A percentile compares a stretch with the other conserved stretches of the same genome.
Conservation (phyloP, 2,888 invertebrate genomes). For the Ormyrus thymus region DNA sequence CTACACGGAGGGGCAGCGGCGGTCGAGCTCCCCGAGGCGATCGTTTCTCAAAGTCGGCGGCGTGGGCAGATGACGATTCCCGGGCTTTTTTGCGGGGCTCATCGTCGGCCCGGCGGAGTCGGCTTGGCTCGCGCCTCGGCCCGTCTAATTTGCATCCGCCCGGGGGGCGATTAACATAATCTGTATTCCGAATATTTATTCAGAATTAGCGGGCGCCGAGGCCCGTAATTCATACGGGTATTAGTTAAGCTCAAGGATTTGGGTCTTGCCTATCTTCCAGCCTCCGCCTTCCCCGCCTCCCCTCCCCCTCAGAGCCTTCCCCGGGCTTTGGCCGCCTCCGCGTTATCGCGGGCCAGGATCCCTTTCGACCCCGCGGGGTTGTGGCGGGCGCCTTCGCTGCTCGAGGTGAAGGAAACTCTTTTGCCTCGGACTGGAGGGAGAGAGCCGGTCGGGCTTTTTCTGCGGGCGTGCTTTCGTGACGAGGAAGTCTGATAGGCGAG, state of each 20-base stretch:
- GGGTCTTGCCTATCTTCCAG: slow-evolving; percentile 66
- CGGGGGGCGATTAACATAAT: slow-evolving; percentile 72
- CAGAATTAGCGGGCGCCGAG: slow-evolving; percentile 71
- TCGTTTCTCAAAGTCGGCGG: slow-evolving; percentile 40
- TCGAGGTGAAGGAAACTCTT: not conserved
- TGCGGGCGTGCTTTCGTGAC: slow-evolving; percentile 19
- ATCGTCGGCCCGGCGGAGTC: slow-evolving; percentile 49
- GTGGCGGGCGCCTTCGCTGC: slow-evolving; percentile 6
- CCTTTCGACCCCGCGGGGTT: slow-evolving; percentile 53
- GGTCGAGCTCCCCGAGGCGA: not conserved
- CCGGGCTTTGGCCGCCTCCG: slow-evolving; percentile 55
- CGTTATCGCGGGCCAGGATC: slow-evolving; percentile 62
- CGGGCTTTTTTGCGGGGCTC: not conserved
- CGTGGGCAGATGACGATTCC: slow-evolving; percentile 19
- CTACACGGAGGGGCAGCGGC: not conserved
- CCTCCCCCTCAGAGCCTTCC: slow-evolving; percentile 25
- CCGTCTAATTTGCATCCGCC: slow-evolving; percentile 72
- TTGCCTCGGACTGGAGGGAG: not conserved
- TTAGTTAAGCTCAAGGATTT: slow-evolving; percentile 74
- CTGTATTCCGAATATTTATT: slow-evolving; percentile 75
- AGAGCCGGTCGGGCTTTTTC: slow-evolving; percentile 2
- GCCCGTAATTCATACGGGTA: slow-evolving; percentile 73
- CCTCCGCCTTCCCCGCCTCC: slow-evolving; percentile 31
- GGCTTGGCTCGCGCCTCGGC: slow-evolving; percentile 44
- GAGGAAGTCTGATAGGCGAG: slow-evolving; percentile 6